Evolutionary conservation across 2,113 vertebrate genomes (phyloP).

Genomic region (Oenanthe oenanthe): DNA sequence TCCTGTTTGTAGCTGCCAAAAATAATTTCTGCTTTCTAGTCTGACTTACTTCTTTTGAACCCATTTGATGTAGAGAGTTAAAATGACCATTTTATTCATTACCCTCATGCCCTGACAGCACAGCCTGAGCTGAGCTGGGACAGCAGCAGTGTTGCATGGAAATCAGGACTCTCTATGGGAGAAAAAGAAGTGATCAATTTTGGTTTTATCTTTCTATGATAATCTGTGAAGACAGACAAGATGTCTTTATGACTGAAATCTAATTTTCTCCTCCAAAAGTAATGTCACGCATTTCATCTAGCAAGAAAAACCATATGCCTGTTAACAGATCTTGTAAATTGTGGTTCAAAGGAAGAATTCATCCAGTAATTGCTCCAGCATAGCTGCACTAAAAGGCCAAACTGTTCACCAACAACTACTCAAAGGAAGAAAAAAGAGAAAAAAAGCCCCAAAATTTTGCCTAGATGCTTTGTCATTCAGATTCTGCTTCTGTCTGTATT

Average conservation of each 20-base stretch:
- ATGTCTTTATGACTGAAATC: background rate
- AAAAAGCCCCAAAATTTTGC: background rate
- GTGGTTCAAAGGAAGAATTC: background rate
- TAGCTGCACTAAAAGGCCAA: background rate
- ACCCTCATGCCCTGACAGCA: background rate
- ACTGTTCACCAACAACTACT: background rate
- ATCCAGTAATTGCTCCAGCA: background rate
- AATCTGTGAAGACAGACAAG: background rate
- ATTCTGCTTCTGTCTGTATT: background rate
- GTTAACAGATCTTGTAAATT: background rate
- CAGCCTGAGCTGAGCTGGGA: background rate
- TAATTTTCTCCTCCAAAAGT: background rate
- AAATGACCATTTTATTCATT: conserved; percentile 1
- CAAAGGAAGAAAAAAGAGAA: background rate
- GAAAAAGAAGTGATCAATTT: background rate
- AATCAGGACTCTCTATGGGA: background rate
- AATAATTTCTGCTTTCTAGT: background rate
- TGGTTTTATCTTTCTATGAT: background rate
- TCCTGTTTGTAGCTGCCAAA: background rate
- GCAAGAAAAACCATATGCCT: background rate
- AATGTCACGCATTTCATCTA: background rate
- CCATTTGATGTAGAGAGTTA: background rate
- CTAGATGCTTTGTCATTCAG: background rate
- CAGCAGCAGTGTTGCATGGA: background rate
- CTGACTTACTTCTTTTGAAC: conserved; percentile 22